phyloP scores from a whole-genome alignment of 64 coral and sea anemone species.

The Porites lutea region DNA sequence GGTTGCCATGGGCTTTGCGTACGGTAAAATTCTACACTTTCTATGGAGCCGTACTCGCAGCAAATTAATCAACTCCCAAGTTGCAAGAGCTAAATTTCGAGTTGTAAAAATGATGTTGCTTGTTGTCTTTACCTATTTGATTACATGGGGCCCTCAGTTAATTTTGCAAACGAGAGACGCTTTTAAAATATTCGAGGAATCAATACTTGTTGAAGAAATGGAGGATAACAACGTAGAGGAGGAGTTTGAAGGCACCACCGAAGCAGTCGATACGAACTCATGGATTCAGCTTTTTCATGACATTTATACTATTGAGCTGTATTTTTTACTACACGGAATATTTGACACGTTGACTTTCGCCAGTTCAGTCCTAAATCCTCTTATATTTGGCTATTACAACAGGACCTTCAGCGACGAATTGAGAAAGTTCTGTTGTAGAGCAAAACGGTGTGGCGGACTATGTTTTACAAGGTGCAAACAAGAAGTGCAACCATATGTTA shows the following conservation, averaged over 20 bases:
- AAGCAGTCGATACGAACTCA: too few species aligned
- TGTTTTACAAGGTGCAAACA: not conserved
- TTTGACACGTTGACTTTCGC: slow-evolving; percentile 3
- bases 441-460: not conserved
- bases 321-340: not conserved
- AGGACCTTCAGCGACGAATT: slow-evolving; percentile 39
- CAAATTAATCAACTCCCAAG: not conserved
- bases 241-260: too few species aligned
- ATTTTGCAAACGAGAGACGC: not conserved
- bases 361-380: slow-evolving; percentile 52
- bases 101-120: slow-evolving; percentile 51
- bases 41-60: slow-evolving; percentile 6
- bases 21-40: slow-evolving; percentile 8
- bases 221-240: not conserved
- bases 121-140: slow-evolving; percentile 26
- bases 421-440: not conserved
- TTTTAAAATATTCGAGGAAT: not conserved
- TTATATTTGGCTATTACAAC: slow-evolving; percentile 59
- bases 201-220: not conserved
- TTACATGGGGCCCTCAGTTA: slow-evolving; percentile 45
- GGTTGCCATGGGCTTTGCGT: slow-evolving; percentile 22
- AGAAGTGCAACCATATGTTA: not conserved
- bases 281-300: too few species aligned
- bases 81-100: not conserved
- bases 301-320: not conserved